Base-by-base conservation (phyloP, 2,888 invertebrate genomes). In the Eupeodes latifasciatus region DNA sequence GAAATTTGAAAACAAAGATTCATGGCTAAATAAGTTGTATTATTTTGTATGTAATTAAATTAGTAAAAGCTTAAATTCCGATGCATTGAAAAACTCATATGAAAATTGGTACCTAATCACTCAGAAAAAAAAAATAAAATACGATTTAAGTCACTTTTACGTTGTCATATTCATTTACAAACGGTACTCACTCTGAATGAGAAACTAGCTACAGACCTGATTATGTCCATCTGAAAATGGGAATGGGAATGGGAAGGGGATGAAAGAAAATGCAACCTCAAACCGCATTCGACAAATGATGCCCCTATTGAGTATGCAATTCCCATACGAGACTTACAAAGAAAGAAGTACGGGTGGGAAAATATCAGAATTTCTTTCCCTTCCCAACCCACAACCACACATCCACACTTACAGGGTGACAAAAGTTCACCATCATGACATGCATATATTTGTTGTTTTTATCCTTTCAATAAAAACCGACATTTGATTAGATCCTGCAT, bases 401-500 rank as follows among this genome's bases (percentile, higher is more conserved):
- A 27, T 27, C 27, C 3, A 51, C 66, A 59, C 57, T 40, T 67
- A 66, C 44, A 27, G 86, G 66, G 80, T 84, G 84, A 75, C 86
- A 74, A 69, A 71, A 80, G 67, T 77, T 76, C 76, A 71, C 55
- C 78, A 78, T 75, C 78, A 78, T 59, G 62, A 79, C 75, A 27
- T 66, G 53, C 80, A 84, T 87, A 80, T 53, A 71, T 59, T 5
- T 80, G 64, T 76, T 76, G 57, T 77, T 84, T 84, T 77, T 81
- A 81, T 84, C 71, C 61, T 44, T 36, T 53, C 80, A 87, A 81
- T 87, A 87, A 84, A 84, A 87, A 84, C 66, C 64, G 72, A 84
- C 80, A 67, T 87, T 87, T 84, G 76, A 87, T 87, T 87, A 87
- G 87, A 77, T 67, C 80, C 83, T 83, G 75, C 76, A 83, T 61